Evolutionary conservation across 2,797 vertebrate species (phyloP), one percentile per base, ranked within the genome.

Genomic region (Sardinella longiceps): DNA sequence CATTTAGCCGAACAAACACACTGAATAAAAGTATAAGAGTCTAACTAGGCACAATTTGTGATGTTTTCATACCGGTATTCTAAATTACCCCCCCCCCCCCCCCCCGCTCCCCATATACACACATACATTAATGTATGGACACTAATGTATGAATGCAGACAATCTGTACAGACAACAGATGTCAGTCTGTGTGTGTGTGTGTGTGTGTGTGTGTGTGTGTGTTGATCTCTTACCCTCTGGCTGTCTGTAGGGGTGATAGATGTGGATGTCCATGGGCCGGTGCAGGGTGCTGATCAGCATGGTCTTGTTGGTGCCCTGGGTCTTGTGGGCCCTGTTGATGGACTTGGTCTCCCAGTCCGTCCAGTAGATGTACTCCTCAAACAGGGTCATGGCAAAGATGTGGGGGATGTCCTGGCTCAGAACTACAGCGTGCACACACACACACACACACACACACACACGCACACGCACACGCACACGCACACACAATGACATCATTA

Each of bases 291-390:
- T 99, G 94, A 99, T 99, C 89, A 99, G 93, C 89, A 97, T 91
- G 0, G 95, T 96, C 89, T 99, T 99, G 92, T 99, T 97, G 91
- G 92, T 90, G 7, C 98, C 98, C 0, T 96, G 95, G 2, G 95
- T 95, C 90, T 96, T 96, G 90, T 99, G 98, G 14, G 97, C 97
- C 84, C 98, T 91, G 94, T 98, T 99, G 92, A 99, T 99, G 66
- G 98, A 99, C 89, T 99, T 99, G 15, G 98, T 99, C 93, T 99
- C 98, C 98, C 98, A 99, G 93, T 99, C 98, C 0, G 98, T 99
- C 98, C 98, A 99, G 95, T 99, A 99, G 88, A 99, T 98, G 87
- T 95, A 98, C 90, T 99, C 98, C 93, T 99, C 98, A 25, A 99
- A 99, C 90, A 99, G 94, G 20, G 98, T 98, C 95, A 99, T 97